These are phyloP conservation scores for Erebia aethiops DNA, from an alignment of 2,888 invertebrate species.

Conservation along the genomic window DNA sequence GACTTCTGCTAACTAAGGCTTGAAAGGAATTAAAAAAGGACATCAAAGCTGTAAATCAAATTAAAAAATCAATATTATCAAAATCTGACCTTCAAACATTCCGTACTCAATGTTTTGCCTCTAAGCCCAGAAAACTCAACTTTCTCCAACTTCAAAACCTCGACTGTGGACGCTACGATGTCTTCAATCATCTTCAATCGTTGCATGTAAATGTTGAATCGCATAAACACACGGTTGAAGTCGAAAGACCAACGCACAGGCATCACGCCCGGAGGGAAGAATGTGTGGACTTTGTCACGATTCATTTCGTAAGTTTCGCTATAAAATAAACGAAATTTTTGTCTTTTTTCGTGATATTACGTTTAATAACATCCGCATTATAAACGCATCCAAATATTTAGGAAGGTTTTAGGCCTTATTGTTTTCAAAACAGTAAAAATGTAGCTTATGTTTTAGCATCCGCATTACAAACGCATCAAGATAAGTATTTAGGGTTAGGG, in stretches of 20 bases:
- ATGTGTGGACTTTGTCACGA: constrained; percentile 78
- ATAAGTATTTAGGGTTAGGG: no score
- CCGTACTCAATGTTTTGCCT: constrained; percentile 83
- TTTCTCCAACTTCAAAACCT: constrained; percentile 94
- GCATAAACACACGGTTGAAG: constrained; percentile 86
- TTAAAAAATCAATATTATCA: constrained; percentile 2
- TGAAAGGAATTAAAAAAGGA: no score
- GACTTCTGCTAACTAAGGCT: no score
- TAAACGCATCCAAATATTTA: no score
- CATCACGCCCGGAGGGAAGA: constrained; percentile 80
- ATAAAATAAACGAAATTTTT: constrained; percentile 33
- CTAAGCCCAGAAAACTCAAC: constrained; percentile 89
- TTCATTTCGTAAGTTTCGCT: constrained; percentile 81
- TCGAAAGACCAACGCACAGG: constrained; percentile 90
- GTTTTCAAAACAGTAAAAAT: no score
- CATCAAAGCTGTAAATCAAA: no score
- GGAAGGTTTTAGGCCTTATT: no score
- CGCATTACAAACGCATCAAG: no score
- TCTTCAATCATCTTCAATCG: constrained; percentile 86
- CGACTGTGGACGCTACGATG: constrained; percentile 89
- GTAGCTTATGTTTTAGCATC: no score
- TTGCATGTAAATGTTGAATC: constrained; percentile 85
- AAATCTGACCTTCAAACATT: constrained; percentile 68
- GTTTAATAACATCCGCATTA: no score
- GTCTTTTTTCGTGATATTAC: not conserved